Conservation (phyloP, 2,888 invertebrate genomes). For the Taphrorychus bicolor region DNA sequence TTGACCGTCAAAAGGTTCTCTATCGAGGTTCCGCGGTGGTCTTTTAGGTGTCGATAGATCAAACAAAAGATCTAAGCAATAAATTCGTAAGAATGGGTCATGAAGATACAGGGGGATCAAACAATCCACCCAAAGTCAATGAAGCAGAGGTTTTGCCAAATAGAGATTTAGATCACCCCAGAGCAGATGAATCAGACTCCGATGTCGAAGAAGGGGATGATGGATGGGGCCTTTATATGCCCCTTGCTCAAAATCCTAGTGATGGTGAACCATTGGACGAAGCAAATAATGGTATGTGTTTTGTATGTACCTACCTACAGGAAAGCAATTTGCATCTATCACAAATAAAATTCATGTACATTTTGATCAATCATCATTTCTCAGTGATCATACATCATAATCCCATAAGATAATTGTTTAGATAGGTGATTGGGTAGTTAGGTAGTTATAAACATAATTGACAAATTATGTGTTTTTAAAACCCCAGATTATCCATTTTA, state of each 20-base stretch:
- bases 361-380: not conserved
- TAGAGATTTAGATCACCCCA: slow-evolving; percentile 23
- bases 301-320: not conserved
- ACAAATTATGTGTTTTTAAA: no score
- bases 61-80: no score
- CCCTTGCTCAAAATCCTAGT: slow-evolving; percentile 31
- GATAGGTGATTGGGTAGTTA: no score
- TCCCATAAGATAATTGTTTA: no score
- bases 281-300: not conserved
- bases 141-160: slow-evolving; percentile 21
- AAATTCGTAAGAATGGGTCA: slow-evolving; percentile 17
- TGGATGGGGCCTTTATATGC: slow-evolving; percentile 19
- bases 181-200: slow-evolving; percentile 30
- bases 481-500: no score
- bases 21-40: no score
- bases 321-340: not conserved
- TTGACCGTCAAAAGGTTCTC: no score
- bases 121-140: slow-evolving; percentile 16
- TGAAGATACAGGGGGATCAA: slow-evolving; percentile 20
- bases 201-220: slow-evolving; percentile 31
- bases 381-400: no score
- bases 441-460: no score
- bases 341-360: not conserved
- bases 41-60: no score
- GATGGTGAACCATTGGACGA: slow-evolving; percentile 16